Percentiles rank a stretch among this genome's conserved stretches.
These are phyloP conservation scores for Drosophila meridionalis DNA, from an alignment of 2,888 invertebrate genomes.

Conservation along the genomic window DNA sequence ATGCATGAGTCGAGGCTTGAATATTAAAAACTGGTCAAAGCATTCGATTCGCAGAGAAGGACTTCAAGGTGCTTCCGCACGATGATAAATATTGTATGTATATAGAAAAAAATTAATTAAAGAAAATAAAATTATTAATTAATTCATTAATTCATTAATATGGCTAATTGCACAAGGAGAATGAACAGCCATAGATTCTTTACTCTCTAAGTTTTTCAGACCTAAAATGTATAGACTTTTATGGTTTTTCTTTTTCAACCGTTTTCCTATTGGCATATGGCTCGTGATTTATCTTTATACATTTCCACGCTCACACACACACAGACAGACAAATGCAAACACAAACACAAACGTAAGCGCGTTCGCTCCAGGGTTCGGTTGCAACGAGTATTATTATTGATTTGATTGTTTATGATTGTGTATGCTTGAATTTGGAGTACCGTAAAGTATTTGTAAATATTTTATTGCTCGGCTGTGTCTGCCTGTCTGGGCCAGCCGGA, in stretches of 20 bases:
- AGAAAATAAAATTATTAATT: too few relatives aligned
- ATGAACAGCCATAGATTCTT: too few relatives aligned
- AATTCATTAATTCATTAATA: too few relatives aligned
- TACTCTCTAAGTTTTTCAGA: not conserved
- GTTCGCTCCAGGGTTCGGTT: conserved; percentile 20
- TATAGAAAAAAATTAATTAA: too few relatives aligned
- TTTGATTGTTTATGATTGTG: conserved; percentile 63
- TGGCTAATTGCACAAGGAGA: too few relatives aligned
- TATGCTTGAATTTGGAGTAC: conserved; percentile 44
- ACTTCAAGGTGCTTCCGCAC: too few relatives aligned
- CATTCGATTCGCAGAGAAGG: too few relatives aligned
- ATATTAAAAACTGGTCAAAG: too few relatives aligned
- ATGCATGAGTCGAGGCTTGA: too few relatives aligned
- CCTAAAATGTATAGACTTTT: too few relatives aligned
- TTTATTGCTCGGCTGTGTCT: conserved; percentile 25
- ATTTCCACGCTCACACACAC: not conserved
- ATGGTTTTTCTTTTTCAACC: not conserved
- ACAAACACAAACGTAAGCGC: not conserved
- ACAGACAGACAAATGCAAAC: not conserved
- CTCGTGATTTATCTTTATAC: conserved; percentile 15
- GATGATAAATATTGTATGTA: too few relatives aligned
- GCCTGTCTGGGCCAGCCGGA: conserved; percentile 11
- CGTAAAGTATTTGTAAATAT: conserved; percentile 41
- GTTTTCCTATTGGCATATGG: conserved; percentile 6
- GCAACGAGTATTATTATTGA: conserved; percentile 59